Conservation (phyloP, 2,888 invertebrate species). For the Tyria jacobaeae region DNA sequence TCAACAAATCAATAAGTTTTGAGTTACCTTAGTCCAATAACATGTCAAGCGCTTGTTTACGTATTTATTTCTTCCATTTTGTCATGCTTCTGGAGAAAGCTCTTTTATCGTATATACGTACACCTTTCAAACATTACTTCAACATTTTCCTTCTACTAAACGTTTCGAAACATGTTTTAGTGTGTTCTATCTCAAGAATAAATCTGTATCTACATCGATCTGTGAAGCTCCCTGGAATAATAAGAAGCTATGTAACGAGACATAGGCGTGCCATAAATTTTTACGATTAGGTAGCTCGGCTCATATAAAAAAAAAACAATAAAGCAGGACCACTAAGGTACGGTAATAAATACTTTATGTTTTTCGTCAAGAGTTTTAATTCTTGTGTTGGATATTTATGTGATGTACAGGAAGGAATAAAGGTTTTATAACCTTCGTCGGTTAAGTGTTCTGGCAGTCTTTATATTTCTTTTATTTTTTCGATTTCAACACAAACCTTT, state of each 20-base stretch:
- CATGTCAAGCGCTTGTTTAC: background rate
- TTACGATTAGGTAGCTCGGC: conserved; percentile 52
- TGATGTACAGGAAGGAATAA: conserved; percentile 7
- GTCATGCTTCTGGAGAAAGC: background rate
- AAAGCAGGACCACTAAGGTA: conserved; percentile 45
- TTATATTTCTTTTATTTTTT: background rate
- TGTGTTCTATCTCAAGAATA: conserved; percentile 24
- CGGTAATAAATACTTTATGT: conserved; percentile 45
- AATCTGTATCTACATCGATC: conserved; percentile 39
- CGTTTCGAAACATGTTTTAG: conserved; percentile 7
- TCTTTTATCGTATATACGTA: background rate
- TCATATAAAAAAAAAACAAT: conserved; percentile 54
- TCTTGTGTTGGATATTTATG: conserved; percentile 36
- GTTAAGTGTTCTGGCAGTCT: background rate
- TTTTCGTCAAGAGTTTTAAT: conserved; percentile 39
- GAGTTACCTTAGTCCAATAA: background rate
- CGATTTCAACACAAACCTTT: background rate
- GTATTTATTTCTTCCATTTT: background rate
- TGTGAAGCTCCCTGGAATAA: conserved; percentile 36
- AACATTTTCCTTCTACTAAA: background rate
- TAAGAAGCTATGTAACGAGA: conserved; percentile 33
- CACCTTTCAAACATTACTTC: background rate
- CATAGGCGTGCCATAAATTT: conserved; percentile 53
- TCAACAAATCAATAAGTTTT: background rate
- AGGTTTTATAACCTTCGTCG: conserved; percentile 5